These are phyloP conservation scores for Drosophila melanica DNA, from an alignment of 1,140 invertebrate species.

Conservation along the genomic window DNA sequence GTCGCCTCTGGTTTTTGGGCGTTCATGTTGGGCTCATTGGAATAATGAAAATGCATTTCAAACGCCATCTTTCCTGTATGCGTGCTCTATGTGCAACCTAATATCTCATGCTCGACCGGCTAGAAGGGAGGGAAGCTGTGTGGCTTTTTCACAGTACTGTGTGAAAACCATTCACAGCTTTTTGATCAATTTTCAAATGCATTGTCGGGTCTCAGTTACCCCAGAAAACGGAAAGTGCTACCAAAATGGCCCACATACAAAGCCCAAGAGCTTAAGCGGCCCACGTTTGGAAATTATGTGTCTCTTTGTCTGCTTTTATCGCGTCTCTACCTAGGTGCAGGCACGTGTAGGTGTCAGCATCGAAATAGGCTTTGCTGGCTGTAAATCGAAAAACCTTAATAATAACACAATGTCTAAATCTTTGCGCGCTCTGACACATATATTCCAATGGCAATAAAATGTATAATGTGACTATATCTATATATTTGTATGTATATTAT, in stretches of 20 bases:
- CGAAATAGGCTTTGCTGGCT: conserved; percentile 52
- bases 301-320: conserved; percentile 24
- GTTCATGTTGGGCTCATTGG: neutral
- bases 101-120: conserved; percentile 38
- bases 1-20: conserved; percentile 13
- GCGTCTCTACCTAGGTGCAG: neutral
- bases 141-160: conserved; percentile 18
- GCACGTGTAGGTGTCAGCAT: conserved; percentile 59
- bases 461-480: conserved; percentile 55
- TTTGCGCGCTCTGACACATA: conserved; percentile 69
- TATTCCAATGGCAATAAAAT: conserved; percentile 66
- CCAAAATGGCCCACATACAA: conserved; percentile 45
- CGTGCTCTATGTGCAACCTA: conserved; percentile 15
- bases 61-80: conserved; percentile 31
- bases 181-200: too few relatives aligned
- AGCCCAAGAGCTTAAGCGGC: conserved; percentile 34
- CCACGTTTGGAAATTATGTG: conserved; percentile 37
- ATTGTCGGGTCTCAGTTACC: too few relatives aligned
- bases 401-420: conserved; percentile 72
- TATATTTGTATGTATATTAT: neutral
- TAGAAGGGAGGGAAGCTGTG: neutral
- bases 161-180: conserved; percentile 26
- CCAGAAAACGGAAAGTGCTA: conserved; percentile 51
- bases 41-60: conserved; percentile 53
- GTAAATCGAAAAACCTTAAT: conserved; percentile 60